Base-by-base conservation (phyloP, 2,888 invertebrate genomes). In the Morpho achilles region DNA sequence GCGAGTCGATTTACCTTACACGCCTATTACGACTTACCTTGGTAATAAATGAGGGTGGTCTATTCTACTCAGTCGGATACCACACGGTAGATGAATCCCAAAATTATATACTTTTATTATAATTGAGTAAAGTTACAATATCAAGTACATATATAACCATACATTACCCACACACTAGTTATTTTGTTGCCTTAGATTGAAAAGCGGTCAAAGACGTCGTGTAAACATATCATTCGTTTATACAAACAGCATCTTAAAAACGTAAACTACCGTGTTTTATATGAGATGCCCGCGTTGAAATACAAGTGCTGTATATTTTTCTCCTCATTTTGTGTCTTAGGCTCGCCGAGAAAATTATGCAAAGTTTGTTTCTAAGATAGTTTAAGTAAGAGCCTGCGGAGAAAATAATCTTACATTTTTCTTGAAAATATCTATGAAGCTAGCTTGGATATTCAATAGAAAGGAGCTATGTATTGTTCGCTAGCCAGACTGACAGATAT, bases 201-300 rank as follows among this genome's bases (percentile, higher is more conserved):
- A 62, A 53, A 56, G 53, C 59, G 53, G 53, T 46, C 55, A 61
- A 56, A 63, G 61, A 61, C 61, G 48, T 69, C 71, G 74, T 72
- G 79, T 84, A 87, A 85, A 83, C 80, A 84, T 65, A 66, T 67
- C 74, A 71, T 67, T 73, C 74, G 68, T 86, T 85, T 85, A 82
- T 80, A 79, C 74, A 77, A 73, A 74, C 71, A 75, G 76, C 78
- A 79, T 82, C 82, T 84, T 80, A 81, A 78, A 83, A 86, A 84
- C 77, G 80, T 74, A 77, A 79, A 78, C 63, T 72, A 73, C 69
- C 72, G 79, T 79, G 79, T 79, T 79, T 75, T 74, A 84, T 77
- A 86, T 84, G 84, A 83, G 86, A 85, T 77, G 84, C 73, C 71
- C 69, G 77, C 84, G 84, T 84, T 81, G 82, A 85, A 75, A 82